These are phyloP conservation scores for Actenoides lindsayi DNA, from an alignment of 2,113 vertebrate genomes.

Conservation along the genomic window DNA sequence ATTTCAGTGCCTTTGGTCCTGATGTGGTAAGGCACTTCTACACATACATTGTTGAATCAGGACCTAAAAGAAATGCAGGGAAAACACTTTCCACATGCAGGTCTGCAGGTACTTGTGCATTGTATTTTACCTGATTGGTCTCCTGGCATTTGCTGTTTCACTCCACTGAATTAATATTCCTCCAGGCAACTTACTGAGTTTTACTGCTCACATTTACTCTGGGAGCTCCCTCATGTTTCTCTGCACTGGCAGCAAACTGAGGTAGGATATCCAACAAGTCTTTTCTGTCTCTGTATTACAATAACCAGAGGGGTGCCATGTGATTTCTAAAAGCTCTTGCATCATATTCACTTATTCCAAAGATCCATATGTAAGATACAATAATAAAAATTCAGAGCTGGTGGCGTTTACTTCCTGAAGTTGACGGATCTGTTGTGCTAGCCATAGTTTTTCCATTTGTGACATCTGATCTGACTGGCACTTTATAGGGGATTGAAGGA, in stretches of 20 bases:
- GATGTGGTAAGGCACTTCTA: neutral
- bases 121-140: neutral
- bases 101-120: neutral
- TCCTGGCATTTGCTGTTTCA: neutral
- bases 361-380: constrained; percentile 17
- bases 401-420: neutral
- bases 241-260: neutral
- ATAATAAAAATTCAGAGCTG: neutral
- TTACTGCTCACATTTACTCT: constrained; percentile 23
- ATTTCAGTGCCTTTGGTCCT: neutral
- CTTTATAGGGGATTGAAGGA: neutral
- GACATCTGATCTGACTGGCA: neutral
- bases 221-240: neutral
- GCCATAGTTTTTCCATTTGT: neutral
- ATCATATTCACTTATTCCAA: neutral
- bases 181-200: neutral
- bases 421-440: neutral
- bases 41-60: neutral
- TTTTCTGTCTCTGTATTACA: neutral
- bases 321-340: neutral
- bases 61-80: neutral
- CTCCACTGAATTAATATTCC: neutral
- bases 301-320: neutral
- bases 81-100: neutral
- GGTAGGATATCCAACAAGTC: neutral